Evolutionary conservation across 2,888 invertebrate species (phyloP).

Genomic region (Lucinisca nassula): DNA sequence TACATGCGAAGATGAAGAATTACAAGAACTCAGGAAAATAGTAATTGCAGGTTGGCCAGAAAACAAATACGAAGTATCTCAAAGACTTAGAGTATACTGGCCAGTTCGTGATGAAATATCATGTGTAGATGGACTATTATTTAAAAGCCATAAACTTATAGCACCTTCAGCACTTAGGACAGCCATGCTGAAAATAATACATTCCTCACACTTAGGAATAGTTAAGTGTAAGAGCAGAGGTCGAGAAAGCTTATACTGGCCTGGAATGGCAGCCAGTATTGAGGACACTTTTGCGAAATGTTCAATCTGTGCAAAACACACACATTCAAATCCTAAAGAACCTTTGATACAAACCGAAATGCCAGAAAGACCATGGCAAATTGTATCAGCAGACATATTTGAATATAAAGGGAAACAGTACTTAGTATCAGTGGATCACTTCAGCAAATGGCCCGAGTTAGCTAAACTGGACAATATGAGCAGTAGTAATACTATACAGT

Average conservation of each 20-base stretch:
- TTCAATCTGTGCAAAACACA: conserved; percentile 31
- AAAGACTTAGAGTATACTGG: conserved; percentile 27
- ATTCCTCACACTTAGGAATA: conserved; percentile 32
- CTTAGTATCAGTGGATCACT: too few species aligned
- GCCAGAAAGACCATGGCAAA: conserved; percentile 33
- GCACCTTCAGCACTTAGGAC: conserved; percentile 29
- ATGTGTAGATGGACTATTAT: too few species aligned
- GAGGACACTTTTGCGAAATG: conserved; percentile 30
- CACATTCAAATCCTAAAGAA: conserved; percentile 29
- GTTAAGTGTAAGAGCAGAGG: conserved; percentile 42
- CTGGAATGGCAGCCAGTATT: conserved; percentile 29
- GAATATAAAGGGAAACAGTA: too few species aligned
- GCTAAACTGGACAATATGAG: too few species aligned
- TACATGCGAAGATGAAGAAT: conserved; percentile 14
- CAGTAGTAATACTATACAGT: too few species aligned
- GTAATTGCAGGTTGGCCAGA: conserved; percentile 31
- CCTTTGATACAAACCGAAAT: conserved; percentile 26
- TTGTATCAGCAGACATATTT: conserved; percentile 38
- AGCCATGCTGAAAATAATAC: conserved; percentile 46
- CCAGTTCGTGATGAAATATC: conserved; percentile 23
- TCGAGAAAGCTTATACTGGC: conserved; percentile 31
- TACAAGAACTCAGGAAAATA: neutral
- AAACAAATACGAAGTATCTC: neutral
- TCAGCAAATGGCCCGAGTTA: too few species aligned
- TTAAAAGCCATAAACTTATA: conserved; percentile 38